Conservation (phyloP, 1,140 invertebrate genomes). For the Muscidifurax raptorellus region DNA sequence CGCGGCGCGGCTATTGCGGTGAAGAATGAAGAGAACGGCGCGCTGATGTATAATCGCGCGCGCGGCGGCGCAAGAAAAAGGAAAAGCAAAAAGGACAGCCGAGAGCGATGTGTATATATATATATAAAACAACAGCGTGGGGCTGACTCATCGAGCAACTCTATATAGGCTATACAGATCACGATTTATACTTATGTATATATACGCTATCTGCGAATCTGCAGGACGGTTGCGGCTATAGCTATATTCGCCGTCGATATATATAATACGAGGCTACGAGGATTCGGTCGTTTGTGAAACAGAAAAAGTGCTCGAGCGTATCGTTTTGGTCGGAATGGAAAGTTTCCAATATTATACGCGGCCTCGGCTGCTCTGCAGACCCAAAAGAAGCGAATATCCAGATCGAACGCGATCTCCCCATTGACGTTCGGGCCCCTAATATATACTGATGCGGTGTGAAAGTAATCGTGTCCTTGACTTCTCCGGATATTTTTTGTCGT, state of each 20-base stretch:
- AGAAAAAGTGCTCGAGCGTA: not conserved
- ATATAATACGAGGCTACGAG: not conserved
- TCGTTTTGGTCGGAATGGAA: not conserved
- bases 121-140: too few species aligned
- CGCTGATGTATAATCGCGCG: too few species aligned
- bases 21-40: too few species aligned
- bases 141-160: constrained; percentile 19
- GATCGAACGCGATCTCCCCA: not conserved
- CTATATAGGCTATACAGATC: not conserved
- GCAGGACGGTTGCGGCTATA: not conserved
- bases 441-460: too few species aligned
- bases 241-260: not conserved
- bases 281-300: not conserved
- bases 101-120: too few species aligned
- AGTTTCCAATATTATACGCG: constrained; percentile 6
- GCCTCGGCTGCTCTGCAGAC: not conserved
- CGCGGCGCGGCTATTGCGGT: too few species aligned
- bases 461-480: too few species aligned
- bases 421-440: too few species aligned
- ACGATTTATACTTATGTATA: not conserved
- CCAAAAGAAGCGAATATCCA: not conserved
- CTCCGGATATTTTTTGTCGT: too few species aligned
- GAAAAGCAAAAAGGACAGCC: too few species aligned
- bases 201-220: not conserved
- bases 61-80: too few species aligned